Evolutionary conservation across 2,888 invertebrate genomes (phyloP), one percentile per base, ranked within the genome.

Genomic region (Molorchus minor): DNA sequence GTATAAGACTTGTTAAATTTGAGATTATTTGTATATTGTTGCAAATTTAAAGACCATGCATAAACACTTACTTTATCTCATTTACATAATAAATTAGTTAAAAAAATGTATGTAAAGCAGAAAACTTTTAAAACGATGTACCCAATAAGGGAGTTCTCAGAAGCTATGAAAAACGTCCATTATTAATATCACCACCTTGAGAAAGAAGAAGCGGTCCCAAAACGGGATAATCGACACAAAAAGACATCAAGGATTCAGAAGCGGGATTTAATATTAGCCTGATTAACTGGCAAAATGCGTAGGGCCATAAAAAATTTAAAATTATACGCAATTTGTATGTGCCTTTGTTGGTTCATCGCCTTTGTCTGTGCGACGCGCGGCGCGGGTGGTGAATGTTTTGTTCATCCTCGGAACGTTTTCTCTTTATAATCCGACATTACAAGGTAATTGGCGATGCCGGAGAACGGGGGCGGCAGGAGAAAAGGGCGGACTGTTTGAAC

Each of bases 381-480:
- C 25, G 15, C 4, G 49, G 49, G 40, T 29, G 40, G 40, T n/a
- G n/a, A n/a, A 43, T 40, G 51, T 52, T 52, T 52, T 20, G 40
- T 30, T 41, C 51, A 30, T 41, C 51, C 19, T 29, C n/a, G n/a
- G 25, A 41, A 29, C 40, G 40, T 29, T 30, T 33, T n/a, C 29
- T 36, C 51, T 52, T 52, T 52, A 40, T 41, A 52, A 52, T 52
- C 41, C 30, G 41, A 21, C 51, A 52, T 52, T 54, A 58, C 51
- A 52, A 55, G 55, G 45, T 54, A 45, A 54, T 54, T 46, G 55
- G 55, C 33, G 55, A 46, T 38, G 21, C 8, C 40, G 15, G 45
- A 19, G 13, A 43, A 30, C 20, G 33, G 29, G 13, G 36, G 38
- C 15, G 49, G 55, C 40, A n/a, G 29, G 44, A 13, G 55, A 30